Evolutionary conservation across 2,797 vertebrate genomes (phyloP).

Genomic region (Callimico goeldii): DNA sequence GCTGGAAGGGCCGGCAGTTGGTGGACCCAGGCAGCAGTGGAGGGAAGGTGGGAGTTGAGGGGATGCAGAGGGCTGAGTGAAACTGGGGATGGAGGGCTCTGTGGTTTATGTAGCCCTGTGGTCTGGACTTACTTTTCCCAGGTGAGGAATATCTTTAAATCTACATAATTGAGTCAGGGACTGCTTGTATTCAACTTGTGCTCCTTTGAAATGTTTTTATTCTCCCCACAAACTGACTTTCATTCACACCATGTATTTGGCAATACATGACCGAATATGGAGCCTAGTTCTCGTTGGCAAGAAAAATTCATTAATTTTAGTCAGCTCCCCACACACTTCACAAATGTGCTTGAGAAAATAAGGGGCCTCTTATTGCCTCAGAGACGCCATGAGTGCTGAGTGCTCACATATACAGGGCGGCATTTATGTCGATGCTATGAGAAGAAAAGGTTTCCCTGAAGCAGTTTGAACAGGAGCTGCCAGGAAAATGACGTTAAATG

Average conservation of each 20-base stretch:
- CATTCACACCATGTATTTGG: constrained; percentile 67
- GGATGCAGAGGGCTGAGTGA: background rate
- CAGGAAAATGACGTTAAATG: background rate
- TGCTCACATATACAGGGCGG: rapidly evolving
- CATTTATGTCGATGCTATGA: background rate
- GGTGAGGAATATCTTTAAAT: background rate
- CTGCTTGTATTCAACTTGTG: background rate
- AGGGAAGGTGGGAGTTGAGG: no score
- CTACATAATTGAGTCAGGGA: background rate
- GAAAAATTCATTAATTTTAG: constrained; percentile 77
- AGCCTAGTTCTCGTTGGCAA: constrained; percentile 75
- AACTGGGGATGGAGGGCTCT: background rate
- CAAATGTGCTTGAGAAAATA: constrained; percentile 48
- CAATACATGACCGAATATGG: constrained; percentile 52
- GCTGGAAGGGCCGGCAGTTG: no score
- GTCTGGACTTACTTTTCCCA: background rate
- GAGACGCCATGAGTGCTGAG: background rate
- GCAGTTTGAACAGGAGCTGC: background rate
- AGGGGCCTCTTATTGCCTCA: background rate
- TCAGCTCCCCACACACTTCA: constrained; percentile 51
- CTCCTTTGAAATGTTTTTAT: constrained; percentile 56
- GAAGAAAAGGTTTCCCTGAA: background rate
- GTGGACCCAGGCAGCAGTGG: background rate
- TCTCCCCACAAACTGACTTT: constrained; percentile 65
- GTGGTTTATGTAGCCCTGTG: background rate